Base-by-base conservation (phyloP, 2,113 vertebrate species). In the Halichoerus grypus region DNA sequence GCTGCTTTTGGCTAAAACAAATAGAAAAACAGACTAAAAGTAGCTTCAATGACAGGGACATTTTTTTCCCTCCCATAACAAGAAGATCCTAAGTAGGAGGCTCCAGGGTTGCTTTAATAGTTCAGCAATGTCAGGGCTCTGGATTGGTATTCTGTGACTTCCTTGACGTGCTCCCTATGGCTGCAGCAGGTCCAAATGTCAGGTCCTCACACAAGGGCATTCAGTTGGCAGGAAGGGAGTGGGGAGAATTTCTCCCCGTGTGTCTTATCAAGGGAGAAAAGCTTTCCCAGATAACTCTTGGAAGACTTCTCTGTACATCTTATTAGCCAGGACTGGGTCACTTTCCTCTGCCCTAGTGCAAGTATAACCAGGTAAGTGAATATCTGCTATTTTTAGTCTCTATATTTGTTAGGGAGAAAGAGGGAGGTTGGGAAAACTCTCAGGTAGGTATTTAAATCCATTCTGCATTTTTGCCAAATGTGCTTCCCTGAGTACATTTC, bases 391-490 rank as follows among this genome's bases (percentile, higher is more conserved):
- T 82, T 69, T 84, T 72, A 22, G 9, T 76, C 67, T 36, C 57
- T 22, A 0, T 74, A 61, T 88, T 79, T 95, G 31, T 91, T 93
- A 79, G 49, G 67, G 36, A 39, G 67, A 95, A 90, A 65, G 7
- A 84, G 18, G 4, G 94, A 79, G 74, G 74, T 5, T 36, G 55
- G 85, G 61, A 89, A 83, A 89, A 24, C 13, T 74, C 71, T 77
- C 39, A 53, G 51, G 63, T 55, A n/a, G 16, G 24, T 69, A 42
- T 69, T 91, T 81, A 92, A 69, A 89, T 53, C 36, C 26, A 76
- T 21, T 36, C 55, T 55, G 36, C 24, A 24, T 95, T 94, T 85
- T 74, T 97, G 22, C 86, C 46, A 89, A 67, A 91, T 72, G 36
- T 87, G 21, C 24, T 55, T 84, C 49, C 24, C 72, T 89, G 71